Evolutionary conservation across 2,797 vertebrate species (phyloP), one percentile per base, ranked within the genome.

Genomic region (Sparidentex hasta): DNA sequence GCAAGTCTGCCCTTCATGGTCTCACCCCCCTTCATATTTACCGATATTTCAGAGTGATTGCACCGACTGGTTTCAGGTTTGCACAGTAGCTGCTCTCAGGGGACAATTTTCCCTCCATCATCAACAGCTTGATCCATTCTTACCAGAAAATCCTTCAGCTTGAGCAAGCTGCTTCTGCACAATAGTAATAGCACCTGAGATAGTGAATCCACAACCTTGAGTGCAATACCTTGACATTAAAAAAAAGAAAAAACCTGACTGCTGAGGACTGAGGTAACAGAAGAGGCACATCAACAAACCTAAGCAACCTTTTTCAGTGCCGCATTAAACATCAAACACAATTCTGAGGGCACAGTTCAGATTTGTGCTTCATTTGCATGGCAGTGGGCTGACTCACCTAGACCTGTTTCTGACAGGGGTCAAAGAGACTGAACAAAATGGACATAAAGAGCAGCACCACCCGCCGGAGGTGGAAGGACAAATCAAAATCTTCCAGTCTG

Each of bases 281-380:
- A 72, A 14, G 17, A 66, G 5, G 21, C n/a, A 44, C 44, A 67
- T 67, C 3, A 58, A 58, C n/a, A 48, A 65, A 56, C 48, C 9
- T 48, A 2, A 14, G 23, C 0, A 58, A 41, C 29, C 33, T 67
- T 48, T 56, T 56, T 4, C 21, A 47, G 43, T 1, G 3, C 14
- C 55, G 48, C 20, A 25, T 33, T 18, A 23, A 63, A 54, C 50
- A 14, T 33, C 9, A 38, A 38, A 71, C 29, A 11, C 12, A 44
- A 17, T 43, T 21, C 51, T 61, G 13, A 56, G 48, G 50, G 17
- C 71, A 66, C 6, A 23, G 41, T 72, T 83, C 52, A 38, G 71
- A 85, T 78, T 61, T 76, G 38, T 6, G 18, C 38, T 58, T 74
- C 6, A 74, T 73, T 82, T 78, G 50, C 71, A 56, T 57, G 65